Evolutionary conservation across 1,140 invertebrate species (phyloP).

Genomic region (Saccostrea cuccullata): DNA sequence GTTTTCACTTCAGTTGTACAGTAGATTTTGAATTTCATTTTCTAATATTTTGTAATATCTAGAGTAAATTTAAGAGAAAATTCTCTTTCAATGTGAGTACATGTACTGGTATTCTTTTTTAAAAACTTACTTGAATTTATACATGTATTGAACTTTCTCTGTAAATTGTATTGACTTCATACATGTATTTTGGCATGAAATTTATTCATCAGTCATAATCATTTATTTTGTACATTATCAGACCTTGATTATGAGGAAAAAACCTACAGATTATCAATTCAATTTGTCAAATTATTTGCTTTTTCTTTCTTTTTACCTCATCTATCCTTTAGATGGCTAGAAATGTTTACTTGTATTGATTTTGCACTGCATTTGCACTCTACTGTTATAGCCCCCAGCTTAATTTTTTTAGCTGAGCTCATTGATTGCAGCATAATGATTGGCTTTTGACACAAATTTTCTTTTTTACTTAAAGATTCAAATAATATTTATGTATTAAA

Average conservation of each 20-base stretch:
- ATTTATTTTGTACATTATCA: background rate
- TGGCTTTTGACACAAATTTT: too few species aligned
- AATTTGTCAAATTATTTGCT: background rate
- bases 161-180: background rate
- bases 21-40: background rate
- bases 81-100: constrained; percentile 22
- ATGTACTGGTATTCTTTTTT: background rate
- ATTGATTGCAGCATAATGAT: too few species aligned
- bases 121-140: background rate
- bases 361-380: constrained; percentile 22
- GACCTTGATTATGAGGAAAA: background rate
- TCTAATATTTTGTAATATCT: background rate
- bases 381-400: background rate
- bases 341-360: background rate
- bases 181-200: background rate
- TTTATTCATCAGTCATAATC: background rate
- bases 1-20: background rate
- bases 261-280: background rate
- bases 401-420: too few species aligned
- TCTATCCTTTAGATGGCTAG: constrained; percentile 3
- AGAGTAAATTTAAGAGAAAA: constrained; percentile 7
- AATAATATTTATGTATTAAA: background rate
- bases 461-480: too few species aligned
- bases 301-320: background rate
- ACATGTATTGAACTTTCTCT: background rate